Conservation (phyloP, 2,113 vertebrate genomes). For the Stercorarius parasiticus region DNA sequence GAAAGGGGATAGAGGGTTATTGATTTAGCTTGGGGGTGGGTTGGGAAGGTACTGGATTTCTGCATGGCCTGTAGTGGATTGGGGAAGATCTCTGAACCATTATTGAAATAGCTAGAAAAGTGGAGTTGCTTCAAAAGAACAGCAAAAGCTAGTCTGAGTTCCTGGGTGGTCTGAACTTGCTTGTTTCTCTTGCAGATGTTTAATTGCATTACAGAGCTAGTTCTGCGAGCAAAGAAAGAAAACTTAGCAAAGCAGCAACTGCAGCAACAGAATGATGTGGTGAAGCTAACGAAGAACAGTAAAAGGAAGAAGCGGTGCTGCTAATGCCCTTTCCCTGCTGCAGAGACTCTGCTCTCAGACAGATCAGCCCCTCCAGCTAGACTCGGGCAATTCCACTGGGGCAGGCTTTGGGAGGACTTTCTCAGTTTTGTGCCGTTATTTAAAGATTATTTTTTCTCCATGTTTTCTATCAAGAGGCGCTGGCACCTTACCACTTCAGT, state of each 20-base stretch:
- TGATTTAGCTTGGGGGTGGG: neutral
- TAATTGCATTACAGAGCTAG: conserved; percentile 98
- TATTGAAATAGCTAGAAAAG: neutral
- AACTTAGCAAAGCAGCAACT: conserved; percentile 96
- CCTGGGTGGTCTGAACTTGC: neutral
- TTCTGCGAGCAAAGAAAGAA: conserved; percentile 97
- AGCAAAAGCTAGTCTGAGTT: neutral
- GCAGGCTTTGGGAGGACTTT: conserved; percentile 75
- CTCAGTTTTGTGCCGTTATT: conserved; percentile 81
- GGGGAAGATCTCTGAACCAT: neutral
- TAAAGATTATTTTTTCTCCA: conserved; percentile 79
- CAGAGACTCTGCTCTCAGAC: conserved; percentile 76
- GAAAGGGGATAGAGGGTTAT: neutral
- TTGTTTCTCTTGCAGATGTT: conserved; percentile 90
- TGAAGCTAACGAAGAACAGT: conserved; percentile 97
- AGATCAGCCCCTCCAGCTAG: conserved; percentile 71
- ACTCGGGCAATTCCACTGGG: conserved; percentile 64
- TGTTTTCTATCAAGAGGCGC: conserved; percentile 78
- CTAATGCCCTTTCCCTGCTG: conserved; percentile 77
- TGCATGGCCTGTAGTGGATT: fast-evolving
- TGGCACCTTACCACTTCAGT: conserved; percentile 75
- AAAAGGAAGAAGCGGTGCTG: conserved; percentile 99
- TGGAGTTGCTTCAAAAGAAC: neutral
- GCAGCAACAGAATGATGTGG: conserved; percentile 97
- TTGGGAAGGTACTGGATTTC: neutral